These are phyloP conservation scores for Dendropsophus ebraccatus DNA, from an alignment of 2,113 vertebrate species.

Conservation along the genomic window DNA sequence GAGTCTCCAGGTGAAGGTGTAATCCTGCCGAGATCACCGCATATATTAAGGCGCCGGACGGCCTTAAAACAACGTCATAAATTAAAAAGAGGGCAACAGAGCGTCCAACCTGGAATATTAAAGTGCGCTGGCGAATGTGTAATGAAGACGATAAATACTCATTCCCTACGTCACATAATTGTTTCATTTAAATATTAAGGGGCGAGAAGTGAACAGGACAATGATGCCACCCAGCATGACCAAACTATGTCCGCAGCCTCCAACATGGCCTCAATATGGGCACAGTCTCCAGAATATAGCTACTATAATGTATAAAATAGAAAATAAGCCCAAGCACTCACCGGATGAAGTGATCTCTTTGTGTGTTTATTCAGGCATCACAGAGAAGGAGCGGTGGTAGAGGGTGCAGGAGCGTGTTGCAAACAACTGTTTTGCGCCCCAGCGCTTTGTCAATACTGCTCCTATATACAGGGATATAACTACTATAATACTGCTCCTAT, in stretches of 20 bases:
- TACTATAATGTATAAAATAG: not conserved
- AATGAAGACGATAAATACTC: slow-evolving; percentile 44
- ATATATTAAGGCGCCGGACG: not conserved
- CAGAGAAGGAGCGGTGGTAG: too few relatives aligned
- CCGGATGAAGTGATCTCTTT: too few relatives aligned
- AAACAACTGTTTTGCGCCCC: too few relatives aligned
- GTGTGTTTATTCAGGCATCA: too few relatives aligned
- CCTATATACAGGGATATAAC: not conserved
- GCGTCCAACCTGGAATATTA: not conserved
- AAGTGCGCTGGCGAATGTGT: not conserved
- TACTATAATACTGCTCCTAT: not conserved
- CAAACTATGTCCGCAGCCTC: not conserved
- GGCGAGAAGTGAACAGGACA: not conserved
- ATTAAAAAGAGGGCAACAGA: not conserved
- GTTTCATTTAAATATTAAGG: not conserved
- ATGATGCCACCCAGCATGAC: not conserved
- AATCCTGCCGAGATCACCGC: slow-evolving; percentile 13
- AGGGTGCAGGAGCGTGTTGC: too few relatives aligned
- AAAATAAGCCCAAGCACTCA: too few relatives aligned
- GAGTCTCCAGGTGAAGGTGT: slow-evolving; percentile 45
- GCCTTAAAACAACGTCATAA: slow-evolving; percentile 15
- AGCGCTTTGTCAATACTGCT: not conserved
- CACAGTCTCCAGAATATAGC: not conserved
- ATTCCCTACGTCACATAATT: not conserved
- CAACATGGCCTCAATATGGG: not conserved